Evolutionary conservation across 2,888 invertebrate genomes (phyloP).

Genomic region (Molorchus minor): DNA sequence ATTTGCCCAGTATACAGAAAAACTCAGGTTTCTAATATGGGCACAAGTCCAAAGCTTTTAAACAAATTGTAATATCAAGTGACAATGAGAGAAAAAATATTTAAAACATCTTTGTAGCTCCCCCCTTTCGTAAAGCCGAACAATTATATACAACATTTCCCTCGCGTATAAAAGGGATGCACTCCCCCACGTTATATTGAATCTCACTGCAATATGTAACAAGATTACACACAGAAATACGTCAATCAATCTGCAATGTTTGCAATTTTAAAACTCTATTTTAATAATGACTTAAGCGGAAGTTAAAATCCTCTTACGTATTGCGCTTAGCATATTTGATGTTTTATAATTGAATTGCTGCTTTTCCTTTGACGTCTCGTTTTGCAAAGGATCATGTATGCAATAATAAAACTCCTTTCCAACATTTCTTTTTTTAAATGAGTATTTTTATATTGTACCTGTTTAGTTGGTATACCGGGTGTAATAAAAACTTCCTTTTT

Average conservation of each 20-base stretch:
- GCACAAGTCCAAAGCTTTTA: conserved; percentile 9
- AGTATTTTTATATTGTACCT: too few species aligned
- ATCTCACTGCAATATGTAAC: conserved; percentile 52
- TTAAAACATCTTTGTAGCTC: conserved; percentile 24
- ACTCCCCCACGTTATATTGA: conserved; percentile 48
- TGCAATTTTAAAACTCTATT: conserved; percentile 53
- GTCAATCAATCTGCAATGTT: conserved; percentile 57
- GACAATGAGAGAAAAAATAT: conserved; percentile 18
- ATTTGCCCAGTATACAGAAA: too few species aligned
- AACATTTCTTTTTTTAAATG: too few species aligned
- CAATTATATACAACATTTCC: conserved; percentile 42
- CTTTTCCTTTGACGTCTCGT: not conserved
- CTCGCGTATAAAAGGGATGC: conserved; percentile 41
- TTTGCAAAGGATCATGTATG: not conserved
- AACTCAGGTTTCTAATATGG: too few species aligned
- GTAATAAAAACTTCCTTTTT: too few species aligned
- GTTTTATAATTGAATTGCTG: conserved; percentile 1
- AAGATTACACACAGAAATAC: conserved; percentile 53
- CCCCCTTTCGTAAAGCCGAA: conserved; percentile 25
- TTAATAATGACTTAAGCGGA: conserved; percentile 49
- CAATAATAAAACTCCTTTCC: not conserved
- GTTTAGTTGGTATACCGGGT: too few species aligned
- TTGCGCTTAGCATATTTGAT: not conserved
- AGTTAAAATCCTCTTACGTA: conserved; percentile 33
- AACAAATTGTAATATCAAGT: conserved; percentile 15